Evolutionary conservation across 2,113 vertebrate species (phyloP), one percentile per base, ranked within the genome.

Genomic region (Syrmaticus mikado): DNA sequence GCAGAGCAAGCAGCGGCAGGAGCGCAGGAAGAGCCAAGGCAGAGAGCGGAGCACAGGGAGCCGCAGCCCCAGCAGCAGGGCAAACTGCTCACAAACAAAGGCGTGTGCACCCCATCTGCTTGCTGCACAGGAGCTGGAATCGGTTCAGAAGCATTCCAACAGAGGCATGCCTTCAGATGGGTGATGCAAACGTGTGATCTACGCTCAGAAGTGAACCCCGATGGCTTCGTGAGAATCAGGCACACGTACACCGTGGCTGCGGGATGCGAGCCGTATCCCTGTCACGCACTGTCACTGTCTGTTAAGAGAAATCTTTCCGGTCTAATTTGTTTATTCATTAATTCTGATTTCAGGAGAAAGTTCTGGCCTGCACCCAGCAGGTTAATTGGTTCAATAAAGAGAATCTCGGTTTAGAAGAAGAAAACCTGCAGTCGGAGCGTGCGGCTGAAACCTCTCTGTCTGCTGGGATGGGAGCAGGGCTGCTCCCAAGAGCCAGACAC

Each of bases 361-460:
- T 94, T 94, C 94, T 94, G 95, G 93, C 94, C 87, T 46, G 53
- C 53, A 38, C 85, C 88, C 95, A 97, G 81, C 79, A 88, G 82
- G 82, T 85, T 97, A 95, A 95, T 86, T 94, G 82, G 87, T 93
- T 97, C 95, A 97, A 92, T 93, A 95, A 94, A 92, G 68, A 92
- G 87, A 83, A 88, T 96, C 91, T 85, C 43, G 0, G 66, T 87
- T 95, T 41, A 68, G 85, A 71, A 73, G 43, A 73, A 74, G 82
- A 91, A 81, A 88, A 81, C 57, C 81, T 73, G 75, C 52, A 77
- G 62, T 25, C 80, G 89, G 38, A 84, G 73, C 38, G 7, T 14
- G 80, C 61, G 83, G 94, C 36, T 38, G 73, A 95, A 90, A 78
- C 85, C 87, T 92, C 2, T 2, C 2, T 86, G 64, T 67, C 76